A percentile compares a stretch with the other conserved stretches of the same genome.
phyloP scores from a whole-genome alignment of 2,113 vertebrate species.

The Hemicordylus capensis region DNA sequence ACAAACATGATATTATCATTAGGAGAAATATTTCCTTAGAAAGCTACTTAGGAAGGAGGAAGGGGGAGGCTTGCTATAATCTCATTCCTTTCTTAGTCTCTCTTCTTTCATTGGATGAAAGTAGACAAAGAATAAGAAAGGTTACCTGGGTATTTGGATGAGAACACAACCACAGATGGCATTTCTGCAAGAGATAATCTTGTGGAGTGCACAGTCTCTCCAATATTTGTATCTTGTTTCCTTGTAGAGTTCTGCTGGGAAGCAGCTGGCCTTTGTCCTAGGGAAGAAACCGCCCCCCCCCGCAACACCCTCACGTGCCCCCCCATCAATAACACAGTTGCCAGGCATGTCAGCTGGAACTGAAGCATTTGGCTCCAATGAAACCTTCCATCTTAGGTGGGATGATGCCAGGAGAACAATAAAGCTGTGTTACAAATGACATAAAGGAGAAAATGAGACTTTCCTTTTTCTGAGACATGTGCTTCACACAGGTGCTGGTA shows the following conservation, averaged over 20 bases:
- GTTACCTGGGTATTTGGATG: not conserved
- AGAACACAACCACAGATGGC: slow-evolving; percentile 11
- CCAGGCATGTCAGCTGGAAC: not conserved
- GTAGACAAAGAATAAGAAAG: not conserved
- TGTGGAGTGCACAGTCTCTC: not conserved
- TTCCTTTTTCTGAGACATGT: slow-evolving; percentile 42
- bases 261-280: slow-evolving; percentile 51
- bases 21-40: not conserved
- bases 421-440: slow-evolving; percentile 41
- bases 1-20: not conserved
- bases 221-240: slow-evolving; percentile 22
- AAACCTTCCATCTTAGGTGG: not conserved
- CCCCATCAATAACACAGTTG: slow-evolving; percentile 46
- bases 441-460: slow-evolving; percentile 38
- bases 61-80: too few species aligned
- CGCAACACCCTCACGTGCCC: too few species aligned
- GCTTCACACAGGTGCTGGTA: too few species aligned
- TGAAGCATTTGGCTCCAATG: not conserved
- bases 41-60: not conserved
- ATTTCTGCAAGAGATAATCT: not conserved
- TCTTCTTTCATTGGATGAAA: not conserved
- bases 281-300: slow-evolving; percentile 22
- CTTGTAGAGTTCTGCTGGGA: slow-evolving; percentile 41
- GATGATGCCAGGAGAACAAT: slow-evolving; percentile 29
- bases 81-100: too few species aligned